Conservation (phyloP, 2,113 vertebrate genomes). For the Anarrhichthys ocellatus region DNA sequence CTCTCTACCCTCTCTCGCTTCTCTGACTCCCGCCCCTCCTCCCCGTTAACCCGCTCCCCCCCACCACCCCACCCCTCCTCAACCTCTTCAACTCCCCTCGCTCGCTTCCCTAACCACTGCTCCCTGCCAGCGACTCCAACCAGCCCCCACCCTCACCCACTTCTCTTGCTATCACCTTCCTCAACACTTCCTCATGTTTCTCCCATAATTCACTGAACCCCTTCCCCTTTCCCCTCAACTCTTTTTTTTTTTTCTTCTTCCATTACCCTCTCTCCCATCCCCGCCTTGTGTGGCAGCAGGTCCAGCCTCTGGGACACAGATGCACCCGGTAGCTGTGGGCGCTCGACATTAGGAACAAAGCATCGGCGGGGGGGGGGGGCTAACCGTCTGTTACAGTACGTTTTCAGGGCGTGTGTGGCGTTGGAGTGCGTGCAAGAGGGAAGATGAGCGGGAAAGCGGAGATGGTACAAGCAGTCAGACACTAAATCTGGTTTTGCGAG, state of each 20-base stretch:
- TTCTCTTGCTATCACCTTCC: constrained; percentile 65
- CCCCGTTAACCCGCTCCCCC: neutral
- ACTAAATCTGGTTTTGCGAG: constrained; percentile 42
- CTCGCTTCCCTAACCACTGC: constrained; percentile 52
- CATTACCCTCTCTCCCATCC: constrained; percentile 44
- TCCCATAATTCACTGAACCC: constrained; percentile 37
- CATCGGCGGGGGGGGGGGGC: constrained; percentile 54
- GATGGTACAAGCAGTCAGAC: constrained; percentile 15
- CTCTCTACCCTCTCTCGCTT: constrained; percentile 69
- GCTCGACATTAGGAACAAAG: constrained; percentile 72
- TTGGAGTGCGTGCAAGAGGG: constrained; percentile 1
- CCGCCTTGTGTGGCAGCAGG: constrained; percentile 77
- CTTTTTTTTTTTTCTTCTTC: constrained; percentile 41
- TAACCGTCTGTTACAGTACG: constrained; percentile 65
- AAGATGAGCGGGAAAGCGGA: constrained; percentile 15
- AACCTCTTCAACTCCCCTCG: constrained; percentile 58
- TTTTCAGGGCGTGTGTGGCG: constrained; percentile 40
- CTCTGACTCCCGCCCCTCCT: constrained; percentile 64
- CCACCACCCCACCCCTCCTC: constrained; percentile 28
- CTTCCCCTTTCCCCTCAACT: constrained; percentile 5
- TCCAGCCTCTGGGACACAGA: constrained; percentile 77
- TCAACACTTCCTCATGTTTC: constrained; percentile 52
- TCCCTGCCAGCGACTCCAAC: constrained; percentile 51
- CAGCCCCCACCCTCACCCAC: constrained; percentile 15
- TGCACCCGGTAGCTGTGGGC: constrained; percentile 72